These are phyloP conservation scores for Fulica atra DNA, from an alignment of 2,113 vertebrate species.

Conservation along the genomic window DNA sequence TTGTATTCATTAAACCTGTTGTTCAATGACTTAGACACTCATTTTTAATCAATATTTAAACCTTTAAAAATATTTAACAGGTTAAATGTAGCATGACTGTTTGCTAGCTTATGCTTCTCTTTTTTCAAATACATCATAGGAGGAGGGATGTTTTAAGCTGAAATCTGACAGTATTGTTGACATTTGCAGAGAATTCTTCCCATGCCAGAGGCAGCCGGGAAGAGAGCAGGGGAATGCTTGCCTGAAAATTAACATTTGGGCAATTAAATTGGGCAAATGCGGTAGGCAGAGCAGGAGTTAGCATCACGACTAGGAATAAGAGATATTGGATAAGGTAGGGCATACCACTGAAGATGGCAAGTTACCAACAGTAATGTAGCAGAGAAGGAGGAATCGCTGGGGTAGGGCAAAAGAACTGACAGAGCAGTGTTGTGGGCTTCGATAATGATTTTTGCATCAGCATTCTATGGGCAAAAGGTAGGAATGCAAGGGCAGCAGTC, in stretches of 20 bases:
- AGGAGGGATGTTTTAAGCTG: background rate
- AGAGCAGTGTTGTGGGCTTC: background rate
- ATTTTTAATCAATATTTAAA: no score
- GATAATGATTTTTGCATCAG: background rate
- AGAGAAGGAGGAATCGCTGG: background rate
- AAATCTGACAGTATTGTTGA: background rate
- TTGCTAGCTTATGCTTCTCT: background rate
- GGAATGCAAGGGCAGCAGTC: background rate
- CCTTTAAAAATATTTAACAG: background rate
- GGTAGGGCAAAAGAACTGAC: background rate
- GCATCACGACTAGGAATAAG: background rate
- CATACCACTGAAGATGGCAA: background rate
- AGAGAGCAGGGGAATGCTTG: background rate
- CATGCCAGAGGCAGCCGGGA: background rate
- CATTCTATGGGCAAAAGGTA: background rate
- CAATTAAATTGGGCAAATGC: background rate
- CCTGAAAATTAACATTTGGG: background rate
- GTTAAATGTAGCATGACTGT: background rate
- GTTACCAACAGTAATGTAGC: background rate
- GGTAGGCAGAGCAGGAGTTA: background rate
- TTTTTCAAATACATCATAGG: background rate
- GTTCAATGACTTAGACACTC: background rate
- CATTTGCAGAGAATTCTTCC: background rate
- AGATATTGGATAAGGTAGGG: rapidly evolving
- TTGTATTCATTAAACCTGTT: background rate